These are phyloP conservation scores for Pteropus alecto DNA, from an alignment of 2,113 vertebrate species.

Conservation along the genomic window DNA sequence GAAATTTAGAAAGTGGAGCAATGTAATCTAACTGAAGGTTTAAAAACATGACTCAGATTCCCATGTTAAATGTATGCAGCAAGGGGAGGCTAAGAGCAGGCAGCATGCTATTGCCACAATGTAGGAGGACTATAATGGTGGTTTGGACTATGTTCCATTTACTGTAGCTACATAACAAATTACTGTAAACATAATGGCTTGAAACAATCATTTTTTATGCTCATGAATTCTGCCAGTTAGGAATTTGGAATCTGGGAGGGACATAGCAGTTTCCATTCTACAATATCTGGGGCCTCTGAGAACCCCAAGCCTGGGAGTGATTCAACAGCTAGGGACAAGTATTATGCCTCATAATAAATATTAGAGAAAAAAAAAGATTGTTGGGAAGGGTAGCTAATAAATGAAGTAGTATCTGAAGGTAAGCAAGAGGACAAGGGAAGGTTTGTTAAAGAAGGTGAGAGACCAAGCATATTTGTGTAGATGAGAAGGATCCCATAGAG, in stretches of 20 bases:
- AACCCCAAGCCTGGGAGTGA: neutral
- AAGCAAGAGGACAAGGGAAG: neutral
- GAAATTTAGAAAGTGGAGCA: neutral
- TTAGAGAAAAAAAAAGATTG: neutral
- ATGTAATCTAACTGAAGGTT: neutral
- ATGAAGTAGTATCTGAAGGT: neutral
- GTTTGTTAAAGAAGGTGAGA: neutral
- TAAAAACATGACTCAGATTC: neutral
- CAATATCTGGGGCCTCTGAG: neutral
- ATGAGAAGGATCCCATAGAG: neutral
- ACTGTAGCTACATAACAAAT: neutral
- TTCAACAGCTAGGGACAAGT: neutral
- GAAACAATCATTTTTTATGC: neutral
- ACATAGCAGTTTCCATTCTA: neutral
- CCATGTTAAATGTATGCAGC: neutral
- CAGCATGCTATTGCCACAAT: neutral
- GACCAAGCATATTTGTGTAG: neutral
- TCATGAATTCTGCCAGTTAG: neutral
- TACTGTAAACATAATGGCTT: neutral
- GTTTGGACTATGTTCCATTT: neutral
- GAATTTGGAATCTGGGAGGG: neutral
- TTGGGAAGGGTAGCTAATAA: constrained; percentile 1
- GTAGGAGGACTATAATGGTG: neutral
- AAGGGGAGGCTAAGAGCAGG: neutral
- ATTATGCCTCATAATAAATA: neutral